Evolutionary conservation across 2,113 vertebrate genomes (phyloP).

Genomic region (Tylochromis polylepis): DNA sequence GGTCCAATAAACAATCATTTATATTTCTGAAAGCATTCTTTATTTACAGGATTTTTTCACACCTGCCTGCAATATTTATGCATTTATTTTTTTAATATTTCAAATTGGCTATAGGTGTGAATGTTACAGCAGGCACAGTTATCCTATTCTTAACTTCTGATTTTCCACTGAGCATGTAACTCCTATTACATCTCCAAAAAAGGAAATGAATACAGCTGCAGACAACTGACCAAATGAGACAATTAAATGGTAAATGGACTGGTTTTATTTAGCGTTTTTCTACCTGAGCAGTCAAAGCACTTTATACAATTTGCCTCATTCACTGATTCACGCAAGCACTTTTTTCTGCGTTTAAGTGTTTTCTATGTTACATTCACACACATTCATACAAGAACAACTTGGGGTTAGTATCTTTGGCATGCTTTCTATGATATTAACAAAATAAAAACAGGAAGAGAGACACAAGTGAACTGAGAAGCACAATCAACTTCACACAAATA

Average conservation of each 20-base stretch:
- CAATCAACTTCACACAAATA: not conserved
- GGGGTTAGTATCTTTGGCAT: not conserved
- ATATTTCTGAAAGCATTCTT: too few species aligned
- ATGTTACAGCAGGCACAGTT: not conserved
- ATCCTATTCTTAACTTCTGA: too few species aligned
- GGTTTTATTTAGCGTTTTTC: not conserved
- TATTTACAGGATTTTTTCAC: too few species aligned
- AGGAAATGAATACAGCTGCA: not conserved
- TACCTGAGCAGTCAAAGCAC: not conserved
- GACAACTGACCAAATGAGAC: not conserved
- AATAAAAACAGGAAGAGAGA: not conserved
- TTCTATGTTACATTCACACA: not conserved
- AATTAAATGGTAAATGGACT: not conserved
- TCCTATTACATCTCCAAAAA: not conserved
- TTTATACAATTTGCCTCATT: not conserved
- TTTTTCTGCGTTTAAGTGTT: not conserved
- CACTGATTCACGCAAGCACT: not conserved
- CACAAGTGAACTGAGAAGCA: not conserved
- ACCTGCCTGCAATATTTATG: too few species aligned
- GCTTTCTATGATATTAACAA: not conserved
- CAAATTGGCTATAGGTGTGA: not conserved
- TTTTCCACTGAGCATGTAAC: too few species aligned
- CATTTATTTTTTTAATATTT: too few species aligned
- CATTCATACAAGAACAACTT: too few species aligned
- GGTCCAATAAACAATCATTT: too few species aligned